Base-by-base conservation (phyloP, 2,113 vertebrate genomes). In the Cyanistes caeruleus region DNA sequence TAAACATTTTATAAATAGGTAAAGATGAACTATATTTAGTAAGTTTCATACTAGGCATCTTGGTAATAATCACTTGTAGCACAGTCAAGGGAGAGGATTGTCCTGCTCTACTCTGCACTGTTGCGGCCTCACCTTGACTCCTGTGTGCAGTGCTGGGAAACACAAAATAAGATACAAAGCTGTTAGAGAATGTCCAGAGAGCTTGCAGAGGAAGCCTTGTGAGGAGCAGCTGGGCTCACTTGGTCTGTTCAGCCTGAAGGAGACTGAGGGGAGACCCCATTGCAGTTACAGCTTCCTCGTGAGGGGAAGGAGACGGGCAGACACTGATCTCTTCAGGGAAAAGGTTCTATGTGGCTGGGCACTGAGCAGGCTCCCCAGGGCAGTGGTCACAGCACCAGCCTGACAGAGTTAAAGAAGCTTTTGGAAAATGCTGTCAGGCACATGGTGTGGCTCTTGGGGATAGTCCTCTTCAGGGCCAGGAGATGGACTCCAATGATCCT, bases 291-390 rank as follows among this genome's bases (percentile, higher is more conserved):
- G 1, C 30, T 62, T 69, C 70, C 25, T 53, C 8, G 2, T 4
- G 14, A 22, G 25, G 30, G 7, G 37, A 60, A 25, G 33, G 1
- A 20, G 3, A 68, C 24, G 19, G 9, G 2, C 39, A 75, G 39
- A 1, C 16, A 22, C 55, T 55, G 46, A 25, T 75, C 23, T 53
- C 37, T 56, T 21, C 2, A 13, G 39, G 2, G 2, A 15, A 25
- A 67, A 25, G 3, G 1, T 48, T 53, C 6, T 41, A 7, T 13
- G 2, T 24, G 7, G 0, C 4, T 60, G 48, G 53, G 14, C 41
- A 4, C 62, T 83, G 31, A 48, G 28, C 28, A 90, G 37, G 48
- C 41, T 55, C 12, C 25, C 31, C 55, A 48, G 17, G 21, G 22
- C 2, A 33, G 43, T 23, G 27, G 7, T 73, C 37, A 15, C n/a